phyloP scores from a whole-genome alignment of 2,113 vertebrate species.

The Tor tambroides region DNA sequence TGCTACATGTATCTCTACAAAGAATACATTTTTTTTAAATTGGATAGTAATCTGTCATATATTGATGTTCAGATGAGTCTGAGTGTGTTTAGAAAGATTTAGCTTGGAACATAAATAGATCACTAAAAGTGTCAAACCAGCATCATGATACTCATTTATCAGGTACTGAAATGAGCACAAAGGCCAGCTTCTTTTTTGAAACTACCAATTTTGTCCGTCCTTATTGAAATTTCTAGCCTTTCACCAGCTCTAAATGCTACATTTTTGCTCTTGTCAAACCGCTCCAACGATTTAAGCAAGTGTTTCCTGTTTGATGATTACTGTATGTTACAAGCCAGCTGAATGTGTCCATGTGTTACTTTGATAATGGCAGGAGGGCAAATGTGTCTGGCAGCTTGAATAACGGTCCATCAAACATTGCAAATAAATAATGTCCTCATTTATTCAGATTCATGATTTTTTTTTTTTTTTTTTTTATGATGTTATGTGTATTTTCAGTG shows the following conservation, averaged over 20 bases:
- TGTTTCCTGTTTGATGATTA: neutral
- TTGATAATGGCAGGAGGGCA: neutral
- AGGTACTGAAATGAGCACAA: neutral
- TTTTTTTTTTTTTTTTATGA: neutral
- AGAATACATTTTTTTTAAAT: neutral
- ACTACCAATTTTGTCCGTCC: neutral
- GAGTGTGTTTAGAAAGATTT: slow-evolving; percentile 9
- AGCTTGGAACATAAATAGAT: neutral
- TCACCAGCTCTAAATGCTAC: neutral
- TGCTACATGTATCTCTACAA: neutral
- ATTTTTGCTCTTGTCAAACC: neutral
- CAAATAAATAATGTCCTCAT: neutral
- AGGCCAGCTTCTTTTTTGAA: neutral
- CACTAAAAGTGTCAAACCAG: slow-evolving; percentile 4
- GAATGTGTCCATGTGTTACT: neutral
- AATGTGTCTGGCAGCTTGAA: neutral
- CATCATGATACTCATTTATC: neutral
- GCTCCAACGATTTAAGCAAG: neutral
- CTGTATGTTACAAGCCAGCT: neutral
- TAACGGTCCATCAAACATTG: neutral
- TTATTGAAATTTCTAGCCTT: neutral
- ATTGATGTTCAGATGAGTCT: neutral
- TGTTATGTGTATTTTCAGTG: neutral
- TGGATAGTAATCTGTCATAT: neutral
- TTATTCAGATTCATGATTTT: neutral